Percentiles rank a stretch among this genome's conserved stretches.
Conservation (phyloP, 2,113 vertebrate species). For the Nycticryphes semicollaris region DNA sequence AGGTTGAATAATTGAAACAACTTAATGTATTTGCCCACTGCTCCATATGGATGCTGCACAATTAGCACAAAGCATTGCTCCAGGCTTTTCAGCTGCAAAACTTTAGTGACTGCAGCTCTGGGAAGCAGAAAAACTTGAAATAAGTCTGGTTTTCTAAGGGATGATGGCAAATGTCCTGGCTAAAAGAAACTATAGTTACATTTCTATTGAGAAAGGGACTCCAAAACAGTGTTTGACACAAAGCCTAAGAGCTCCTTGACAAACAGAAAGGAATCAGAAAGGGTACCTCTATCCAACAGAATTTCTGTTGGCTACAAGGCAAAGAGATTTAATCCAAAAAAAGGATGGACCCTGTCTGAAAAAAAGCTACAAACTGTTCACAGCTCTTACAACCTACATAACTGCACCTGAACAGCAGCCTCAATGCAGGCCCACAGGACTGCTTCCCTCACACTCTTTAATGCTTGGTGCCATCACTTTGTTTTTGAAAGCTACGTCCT, state of each 20-base stretch:
- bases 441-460: neutral
- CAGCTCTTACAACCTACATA: neutral
- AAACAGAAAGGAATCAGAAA: neutral
- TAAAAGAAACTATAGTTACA: neutral
- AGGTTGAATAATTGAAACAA: conserved; percentile 47
- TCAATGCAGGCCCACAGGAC: neutral
- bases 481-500: neutral
- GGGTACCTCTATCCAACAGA: neutral
- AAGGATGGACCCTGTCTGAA: neutral
- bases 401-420: neutral
- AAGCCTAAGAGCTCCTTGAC: neutral
- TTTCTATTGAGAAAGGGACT: neutral
- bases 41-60: neutral
- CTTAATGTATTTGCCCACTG: neutral
- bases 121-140: neutral
- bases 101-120: neutral
- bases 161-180: neutral
- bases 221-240: neutral
- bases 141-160: neutral
- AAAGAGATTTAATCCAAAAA: neutral
- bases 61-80: neutral
- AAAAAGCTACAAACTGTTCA: neutral
- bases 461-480: neutral
- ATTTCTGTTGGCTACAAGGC: neutral
- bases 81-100: neutral